phyloP scores from a whole-genome alignment of 2,797 vertebrate genomes.

The Micromesistius poutassou region DNA sequence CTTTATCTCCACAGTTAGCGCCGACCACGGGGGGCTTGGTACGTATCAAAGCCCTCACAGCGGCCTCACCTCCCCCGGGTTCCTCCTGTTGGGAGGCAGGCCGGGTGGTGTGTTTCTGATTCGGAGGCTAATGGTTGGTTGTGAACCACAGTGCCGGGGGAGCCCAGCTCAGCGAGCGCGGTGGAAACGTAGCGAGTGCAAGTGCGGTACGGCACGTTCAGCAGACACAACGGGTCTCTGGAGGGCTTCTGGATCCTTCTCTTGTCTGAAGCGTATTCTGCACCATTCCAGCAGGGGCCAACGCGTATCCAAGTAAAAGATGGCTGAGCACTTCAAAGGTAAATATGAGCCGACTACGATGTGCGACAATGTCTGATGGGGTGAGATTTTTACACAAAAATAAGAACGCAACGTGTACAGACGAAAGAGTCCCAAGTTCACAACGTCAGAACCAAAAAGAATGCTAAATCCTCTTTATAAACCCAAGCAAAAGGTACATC shows the following conservation, averaged over 20 bases:
- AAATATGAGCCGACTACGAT: not conserved
- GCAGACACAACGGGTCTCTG: not conserved
- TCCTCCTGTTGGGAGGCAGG: too few species aligned
- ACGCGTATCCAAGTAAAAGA: not conserved
- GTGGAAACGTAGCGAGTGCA: not conserved
- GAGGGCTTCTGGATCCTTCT: too few species aligned
- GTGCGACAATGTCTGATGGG: not conserved
- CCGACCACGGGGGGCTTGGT: too few species aligned
- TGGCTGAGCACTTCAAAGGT: not conserved
- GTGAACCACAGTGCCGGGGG: not conserved
- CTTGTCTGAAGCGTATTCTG: not conserved
- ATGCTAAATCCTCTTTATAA: not conserved
- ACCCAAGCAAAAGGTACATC: not conserved
- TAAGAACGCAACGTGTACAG: too few species aligned
- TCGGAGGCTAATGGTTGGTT: not conserved
- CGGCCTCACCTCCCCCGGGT: too few species aligned
- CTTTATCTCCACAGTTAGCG: too few species aligned
- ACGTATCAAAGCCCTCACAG: too few species aligned
- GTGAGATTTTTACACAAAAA: not conserved
- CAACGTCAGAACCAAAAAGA: not conserved
- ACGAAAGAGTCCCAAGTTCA: not conserved
- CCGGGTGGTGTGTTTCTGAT: too few species aligned
- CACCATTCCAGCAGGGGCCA: not conserved
- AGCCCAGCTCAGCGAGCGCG: not conserved
- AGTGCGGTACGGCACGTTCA: not conserved